Evolutionary conservation across 2,113 vertebrate genomes (phyloP).

Genomic region (Cyphomyrus plagiostoma): DNA sequence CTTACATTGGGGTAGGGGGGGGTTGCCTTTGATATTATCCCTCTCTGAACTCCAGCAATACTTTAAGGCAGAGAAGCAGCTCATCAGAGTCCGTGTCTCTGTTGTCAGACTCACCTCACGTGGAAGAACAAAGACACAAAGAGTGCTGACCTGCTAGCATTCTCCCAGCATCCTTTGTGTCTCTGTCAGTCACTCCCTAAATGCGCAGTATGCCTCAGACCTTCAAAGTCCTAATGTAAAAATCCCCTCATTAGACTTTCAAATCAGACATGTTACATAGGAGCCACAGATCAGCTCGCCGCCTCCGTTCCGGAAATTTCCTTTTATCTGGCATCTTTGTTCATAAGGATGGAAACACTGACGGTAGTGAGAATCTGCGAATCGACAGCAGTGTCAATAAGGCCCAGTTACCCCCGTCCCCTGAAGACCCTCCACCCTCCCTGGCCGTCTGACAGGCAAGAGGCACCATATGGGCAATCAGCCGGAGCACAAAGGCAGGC

Average conservation of each 20-base stretch:
- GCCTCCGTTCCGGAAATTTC: background rate
- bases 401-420: background rate
- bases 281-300: background rate
- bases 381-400: background rate
- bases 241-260: conserved; percentile 3
- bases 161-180: background rate
- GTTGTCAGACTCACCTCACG: background rate
- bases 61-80: background rate
- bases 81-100: background rate
- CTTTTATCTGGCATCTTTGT: background rate
- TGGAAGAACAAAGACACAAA: background rate
- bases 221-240: background rate
- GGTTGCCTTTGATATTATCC: background rate
- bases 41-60: background rate
- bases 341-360: background rate
- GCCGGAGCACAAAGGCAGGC: conserved; percentile 29
- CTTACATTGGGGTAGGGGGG: background rate
- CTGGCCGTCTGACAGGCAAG: conserved; percentile 30
- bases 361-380: background rate
- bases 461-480: conserved; percentile 42
- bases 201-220: background rate
- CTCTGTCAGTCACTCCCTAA: background rate
- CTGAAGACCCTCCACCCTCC: conserved; percentile 20
- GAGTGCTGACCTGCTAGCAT: background rate
- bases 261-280: background rate